Evolutionary conservation across 2,797 vertebrate species (phyloP), one percentile per base, ranked within the genome.

Genomic region (Diglossa cyanea): DNA sequence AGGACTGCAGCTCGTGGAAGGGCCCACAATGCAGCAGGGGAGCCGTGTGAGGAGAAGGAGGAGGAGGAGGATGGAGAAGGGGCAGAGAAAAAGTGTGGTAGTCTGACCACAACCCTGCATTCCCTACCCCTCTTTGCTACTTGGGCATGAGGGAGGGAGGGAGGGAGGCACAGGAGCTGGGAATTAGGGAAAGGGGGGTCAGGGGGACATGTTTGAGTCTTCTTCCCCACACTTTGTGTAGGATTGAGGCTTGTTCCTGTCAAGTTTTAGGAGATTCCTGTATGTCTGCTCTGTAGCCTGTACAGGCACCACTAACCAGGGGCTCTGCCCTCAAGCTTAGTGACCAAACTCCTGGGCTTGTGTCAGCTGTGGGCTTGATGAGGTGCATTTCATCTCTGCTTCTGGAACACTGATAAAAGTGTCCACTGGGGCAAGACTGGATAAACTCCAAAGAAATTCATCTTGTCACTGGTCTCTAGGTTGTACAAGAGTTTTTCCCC

Each of bases 21-120:
- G 24, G 13, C 24, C 10, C 8, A 16, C 1, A 0, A 0, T 42
- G 39, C 50, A 63, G 31, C 54, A 51, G 47, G 14, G 18, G 18
- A 61, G 5, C 9, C 28, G 42, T 16, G 33, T 20, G 63, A 71
- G n/a, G n/a, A 65, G 24, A 45, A 75, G 28, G 25, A 65, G 17
- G 28, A 53, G 37, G 11, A 65, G 31, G n/a, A 77, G 30, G 30
- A 67, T 28, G 24, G 33, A 53, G 6, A 11, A 68, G 8, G 7
- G 12, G 25, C 54, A 68, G 44, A 33, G 30, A 50, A 20, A 20
- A 65, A 74, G 23, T 31, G 11, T 15, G 63, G 15, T 3, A 20
- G 39, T 51, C 31, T 53, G 33, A 33, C 9, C 3, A 2, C 28
- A 75, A 7, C 13, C 19, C 21, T 5, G 0, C 17, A 24, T 33